Evolutionary conservation across 2,113 vertebrate species (phyloP).

Genomic region (Istiophorus platypterus): DNA sequence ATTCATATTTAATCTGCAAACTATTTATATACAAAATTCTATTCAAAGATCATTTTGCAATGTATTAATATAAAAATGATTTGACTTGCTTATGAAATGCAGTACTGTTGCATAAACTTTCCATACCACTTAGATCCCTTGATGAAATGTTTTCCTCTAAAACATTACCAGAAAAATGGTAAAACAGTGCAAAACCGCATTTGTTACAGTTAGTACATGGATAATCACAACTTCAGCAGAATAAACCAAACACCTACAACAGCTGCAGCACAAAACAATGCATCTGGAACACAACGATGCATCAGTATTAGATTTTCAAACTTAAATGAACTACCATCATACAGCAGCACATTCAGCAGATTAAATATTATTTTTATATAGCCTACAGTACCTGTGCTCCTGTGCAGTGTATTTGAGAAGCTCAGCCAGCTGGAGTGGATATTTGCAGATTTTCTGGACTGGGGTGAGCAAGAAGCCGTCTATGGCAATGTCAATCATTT

Average conservation of each 20-base stretch:
- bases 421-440: slow-evolving; percentile 97
- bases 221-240: slow-evolving; percentile 31
- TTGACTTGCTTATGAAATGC: neutral
- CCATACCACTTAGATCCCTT: neutral
- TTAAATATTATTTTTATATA: slow-evolving; percentile 1
- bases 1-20: slow-evolving; percentile 53
- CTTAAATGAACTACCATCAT: slow-evolving; percentile 11
- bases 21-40: slow-evolving; percentile 21
- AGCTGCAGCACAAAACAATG: slow-evolving; percentile 42
- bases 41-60: slow-evolving; percentile 4
- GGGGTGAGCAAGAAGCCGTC: slow-evolving; percentile 98
- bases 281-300: slow-evolving; percentile 42
- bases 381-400: slow-evolving; percentile 92
- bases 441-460: slow-evolving; percentile 99
- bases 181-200: slow-evolving; percentile 36
- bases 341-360: slow-evolving; percentile 6
- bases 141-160: slow-evolving; percentile 37
- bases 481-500: slow-evolving; percentile 99
- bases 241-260: slow-evolving; percentile 49
- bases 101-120: neutral
- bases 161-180: slow-evolving; percentile 18
- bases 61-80: neutral
- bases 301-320: slow-evolving; percentile 36
- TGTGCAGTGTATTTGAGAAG: slow-evolving; percentile 98
- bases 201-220: slow-evolving; percentile 41